Evolutionary conservation across 2,888 invertebrate genomes (phyloP), one percentile per base, ranked within the genome.

Genomic region (Drosophila atripex): DNA sequence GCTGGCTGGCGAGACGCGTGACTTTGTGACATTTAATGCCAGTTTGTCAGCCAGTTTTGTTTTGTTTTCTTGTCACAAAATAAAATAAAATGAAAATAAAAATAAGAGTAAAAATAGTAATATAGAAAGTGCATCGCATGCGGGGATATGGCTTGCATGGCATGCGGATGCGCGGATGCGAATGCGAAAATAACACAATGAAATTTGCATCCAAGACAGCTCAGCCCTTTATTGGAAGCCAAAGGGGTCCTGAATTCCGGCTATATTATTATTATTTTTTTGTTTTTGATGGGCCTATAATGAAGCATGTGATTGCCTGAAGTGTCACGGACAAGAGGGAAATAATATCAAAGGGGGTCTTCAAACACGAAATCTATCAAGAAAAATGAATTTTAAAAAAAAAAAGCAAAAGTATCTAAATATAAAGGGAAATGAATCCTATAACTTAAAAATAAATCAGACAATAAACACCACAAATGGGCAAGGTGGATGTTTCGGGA

Each of bases 11-110:
- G 38, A 46, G 68, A 77, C 79, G 85, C 80, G 83, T 85, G 82
- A 83, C 86, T 83, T 86, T 80, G 41, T 83, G 82, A 83, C 80
- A 83, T 83, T 86, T 83, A 83, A 86, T 86, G 80, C 83, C 80
- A 80, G 73, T 73, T 86, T 75, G 82, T 73, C 78, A 80, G 58
- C 46, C 70, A 59, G 71, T 54, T 71, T 71, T 53, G 50, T 54
- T 50, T 38, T 11, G 11, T 52, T 38, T 52, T 60, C 47, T 55
- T 58, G 50, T 43, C 47, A n/a, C 32, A 32, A 35, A n/a, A 35
- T 12, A 32, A 12, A 12, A 12, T 9, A 28, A 28, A 28, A 28
- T 5, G 30, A 30, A 28, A 30, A 32, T 5, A 12, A 32, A 12
- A 32, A 32, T 35, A 35, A 35, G 5, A 35, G 7, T 35, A 35